Evolutionary conservation across 2,797 vertebrate species (phyloP).

Genomic region (Sebastiscus albofasciatus): DNA sequence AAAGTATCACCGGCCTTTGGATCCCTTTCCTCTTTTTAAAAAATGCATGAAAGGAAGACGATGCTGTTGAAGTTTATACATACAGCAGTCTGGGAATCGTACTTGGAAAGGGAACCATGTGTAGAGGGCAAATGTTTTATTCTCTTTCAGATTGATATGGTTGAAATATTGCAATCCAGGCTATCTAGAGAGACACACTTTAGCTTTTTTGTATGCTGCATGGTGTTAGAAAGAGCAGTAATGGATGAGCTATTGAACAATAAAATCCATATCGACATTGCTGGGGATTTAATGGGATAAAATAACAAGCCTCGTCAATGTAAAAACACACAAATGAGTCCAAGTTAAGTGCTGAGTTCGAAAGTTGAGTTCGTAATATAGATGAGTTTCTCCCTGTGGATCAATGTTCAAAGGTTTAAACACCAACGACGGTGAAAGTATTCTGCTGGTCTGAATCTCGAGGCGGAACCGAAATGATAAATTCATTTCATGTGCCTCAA

Average conservation of each 20-base stretch:
- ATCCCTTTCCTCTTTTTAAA: conserved; percentile 35
- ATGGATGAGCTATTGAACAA: conserved; percentile 27
- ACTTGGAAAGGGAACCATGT: conserved; percentile 13
- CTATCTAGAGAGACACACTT: conserved; percentile 24
- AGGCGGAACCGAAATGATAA: conserved; percentile 24
- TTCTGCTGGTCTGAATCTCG: neutral
- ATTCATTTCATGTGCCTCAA: conserved; percentile 29
- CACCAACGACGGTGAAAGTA: conserved; percentile 12
- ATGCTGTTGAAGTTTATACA: conserved; percentile 19
- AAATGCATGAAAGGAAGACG: conserved; percentile 46
- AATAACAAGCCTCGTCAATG: neutral
- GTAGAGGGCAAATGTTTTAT: conserved; percentile 59
- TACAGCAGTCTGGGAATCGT: conserved; percentile 20
- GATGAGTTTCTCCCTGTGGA: neutral
- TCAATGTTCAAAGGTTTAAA: conserved; percentile 28
- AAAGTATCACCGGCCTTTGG: conserved; percentile 42
- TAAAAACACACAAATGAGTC: conserved; percentile 20
- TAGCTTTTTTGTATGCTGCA: neutral
- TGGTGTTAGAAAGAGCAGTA: neutral
- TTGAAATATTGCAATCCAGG: conserved; percentile 9
- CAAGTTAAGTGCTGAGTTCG: neutral
- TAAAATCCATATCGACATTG: conserved; percentile 31
- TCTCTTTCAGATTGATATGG: conserved; percentile 59
- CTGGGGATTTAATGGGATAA: conserved; percentile 22
- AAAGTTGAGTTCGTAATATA: neutral